phyloP scores from a whole-genome alignment of 2,113 vertebrate genomes.

The Picathartes gymnocephalus region DNA sequence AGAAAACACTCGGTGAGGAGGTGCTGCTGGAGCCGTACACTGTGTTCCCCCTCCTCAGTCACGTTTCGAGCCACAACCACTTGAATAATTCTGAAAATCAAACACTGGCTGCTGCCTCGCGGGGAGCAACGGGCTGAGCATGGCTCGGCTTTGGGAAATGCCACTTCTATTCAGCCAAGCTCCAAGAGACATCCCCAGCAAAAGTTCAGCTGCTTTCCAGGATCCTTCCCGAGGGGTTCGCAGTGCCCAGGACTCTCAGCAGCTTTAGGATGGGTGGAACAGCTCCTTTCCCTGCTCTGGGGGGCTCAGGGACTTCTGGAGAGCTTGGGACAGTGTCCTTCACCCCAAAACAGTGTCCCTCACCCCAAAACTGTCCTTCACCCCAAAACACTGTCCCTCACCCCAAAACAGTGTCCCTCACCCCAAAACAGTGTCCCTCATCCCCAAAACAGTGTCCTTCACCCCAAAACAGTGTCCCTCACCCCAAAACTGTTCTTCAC shows the following conservation, averaged over 20 bases:
- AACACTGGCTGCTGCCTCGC: not conserved
- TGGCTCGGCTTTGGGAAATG: accelerated
- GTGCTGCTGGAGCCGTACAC: not conserved
- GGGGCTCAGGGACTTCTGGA: not conserved
- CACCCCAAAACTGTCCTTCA: no score
- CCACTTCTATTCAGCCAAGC: not conserved
- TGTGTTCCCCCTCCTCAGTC: slow-evolving; percentile 45
- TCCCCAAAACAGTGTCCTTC: not conserved
- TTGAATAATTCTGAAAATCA: slow-evolving; percentile 59
- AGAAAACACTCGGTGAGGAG: slow-evolving; percentile 45
- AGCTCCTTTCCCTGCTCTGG: not conserved
- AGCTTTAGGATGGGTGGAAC: not conserved
- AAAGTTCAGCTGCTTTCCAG: not conserved
- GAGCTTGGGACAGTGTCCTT: not conserved
- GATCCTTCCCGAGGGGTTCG: accelerated
- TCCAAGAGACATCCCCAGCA: not conserved
- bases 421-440: not conserved
- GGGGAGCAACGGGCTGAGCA: not conserved
- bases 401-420: no score
- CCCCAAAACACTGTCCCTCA: not conserved
- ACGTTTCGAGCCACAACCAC: slow-evolving; percentile 69
- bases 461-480: no score
- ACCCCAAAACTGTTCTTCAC: no score
- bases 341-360: not conserved
- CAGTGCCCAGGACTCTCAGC: accelerated